These are phyloP conservation scores for Mesocricetus auratus DNA, from an alignment of 2,113 vertebrate species.

Conservation along the genomic window DNA sequence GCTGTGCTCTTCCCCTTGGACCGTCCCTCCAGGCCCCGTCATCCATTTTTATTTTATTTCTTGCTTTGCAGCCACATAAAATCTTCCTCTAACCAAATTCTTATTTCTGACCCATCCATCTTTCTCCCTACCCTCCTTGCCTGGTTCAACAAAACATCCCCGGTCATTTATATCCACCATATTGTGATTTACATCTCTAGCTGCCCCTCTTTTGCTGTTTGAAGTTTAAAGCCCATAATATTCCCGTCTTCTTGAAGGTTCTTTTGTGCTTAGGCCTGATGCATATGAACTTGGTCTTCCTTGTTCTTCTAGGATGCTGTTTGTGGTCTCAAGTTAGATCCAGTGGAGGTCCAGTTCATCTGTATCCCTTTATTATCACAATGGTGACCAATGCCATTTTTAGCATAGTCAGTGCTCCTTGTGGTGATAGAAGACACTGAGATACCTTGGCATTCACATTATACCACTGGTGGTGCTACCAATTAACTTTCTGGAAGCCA, in stretches of 20 bases:
- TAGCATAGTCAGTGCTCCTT: background rate
- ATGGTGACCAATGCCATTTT: background rate
- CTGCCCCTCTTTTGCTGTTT: background rate
- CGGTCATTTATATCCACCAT: fast-evolving
- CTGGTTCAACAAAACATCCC: background rate
- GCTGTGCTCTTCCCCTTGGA: too few relatives aligned
- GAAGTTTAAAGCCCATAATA: background rate
- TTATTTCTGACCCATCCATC: background rate
- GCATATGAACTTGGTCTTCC: background rate
- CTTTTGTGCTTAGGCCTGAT: background rate
- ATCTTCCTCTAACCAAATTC: background rate
- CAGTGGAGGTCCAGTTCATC: background rate
- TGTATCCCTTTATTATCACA: background rate
- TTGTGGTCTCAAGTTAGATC: background rate
- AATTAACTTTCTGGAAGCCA: background rate
- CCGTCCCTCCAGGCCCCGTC: background rate
- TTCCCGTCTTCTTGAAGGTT: background rate
- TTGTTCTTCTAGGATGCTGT: background rate
- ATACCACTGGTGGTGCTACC: background rate
- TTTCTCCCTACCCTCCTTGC: background rate
- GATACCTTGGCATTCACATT: background rate
- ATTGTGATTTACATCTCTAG: background rate
- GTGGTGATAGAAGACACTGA: background rate
- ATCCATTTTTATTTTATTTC: background rate
- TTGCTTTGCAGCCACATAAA: background rate